Base-by-base conservation (phyloP, 2,113 vertebrate genomes). In the Callaeas wilsoni region DNA sequence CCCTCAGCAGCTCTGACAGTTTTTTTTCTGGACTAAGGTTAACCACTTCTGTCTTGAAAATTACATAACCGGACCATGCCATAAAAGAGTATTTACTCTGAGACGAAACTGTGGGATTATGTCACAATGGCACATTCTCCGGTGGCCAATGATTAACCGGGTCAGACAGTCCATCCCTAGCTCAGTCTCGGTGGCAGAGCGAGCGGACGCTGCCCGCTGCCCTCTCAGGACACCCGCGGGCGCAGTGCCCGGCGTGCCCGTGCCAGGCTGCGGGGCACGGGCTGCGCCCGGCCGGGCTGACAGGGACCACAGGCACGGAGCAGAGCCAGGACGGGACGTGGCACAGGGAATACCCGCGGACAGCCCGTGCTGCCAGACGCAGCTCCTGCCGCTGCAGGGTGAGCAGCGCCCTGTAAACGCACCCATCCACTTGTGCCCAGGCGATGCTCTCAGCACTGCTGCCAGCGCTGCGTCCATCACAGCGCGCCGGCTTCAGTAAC, bases 61-160 rank as follows among this genome's bases (percentile, higher is more conserved):
- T 87, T 69, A 91, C 32, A 30, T 86, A 93, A 91, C 41, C 22
- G 3, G n/a, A 91, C 64, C 47, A 47, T 1, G 12, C 9, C 17
- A 77, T 63, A 95, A 83, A 81, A 41, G 44, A 68, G 2, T 77
- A 89, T 92, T 94, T 87, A 63, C 86, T 74, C 13, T 37, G 32
- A 27, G 69, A 44, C 21, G 47, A 70, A 88, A 63, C 16, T 21
- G 52, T 2, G 50, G 15, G 30, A 77, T 71, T 84, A 65, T 49
- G 90, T 93, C 85, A 73, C 57, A 75, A 60, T 2, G 7, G 44
- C 74, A 68, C 52, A 42, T 76, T 62, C 41, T 57, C 65, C 21
- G 29, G 65, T 50, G 82, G 59, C 29, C 53, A 89, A 62, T 87
- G 55, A 87, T 94, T 91, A 96, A 93, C 84, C 6, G 39, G 53